Conservation (phyloP, 2,888 invertebrate species). For the Andrena bucephala region DNA sequence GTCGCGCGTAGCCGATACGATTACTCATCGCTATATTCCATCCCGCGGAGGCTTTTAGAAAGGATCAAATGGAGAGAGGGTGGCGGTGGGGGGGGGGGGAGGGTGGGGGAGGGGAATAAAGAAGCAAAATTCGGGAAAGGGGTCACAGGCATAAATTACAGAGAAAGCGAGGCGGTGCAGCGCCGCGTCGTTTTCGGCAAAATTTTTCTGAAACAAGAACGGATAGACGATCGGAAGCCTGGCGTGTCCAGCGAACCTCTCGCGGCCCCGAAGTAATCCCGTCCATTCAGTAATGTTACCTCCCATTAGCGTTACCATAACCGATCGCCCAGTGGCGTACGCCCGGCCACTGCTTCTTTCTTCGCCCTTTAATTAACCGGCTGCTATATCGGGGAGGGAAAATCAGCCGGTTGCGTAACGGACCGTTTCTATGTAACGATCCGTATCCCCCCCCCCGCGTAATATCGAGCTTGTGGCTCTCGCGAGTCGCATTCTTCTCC, state of each 20-base stretch:
- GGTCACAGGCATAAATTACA: slow-evolving; percentile 15
- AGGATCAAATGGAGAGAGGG: background rate
- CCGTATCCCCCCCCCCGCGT: background rate
- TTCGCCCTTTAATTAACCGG: background rate
- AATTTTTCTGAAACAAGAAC: background rate
- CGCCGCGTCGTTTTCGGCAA: background rate
- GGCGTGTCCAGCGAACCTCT: background rate
- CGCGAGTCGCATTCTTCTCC: slow-evolving; percentile 24
- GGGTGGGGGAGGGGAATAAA: background rate
- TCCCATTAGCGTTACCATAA: background rate
- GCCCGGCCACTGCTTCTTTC: background rate
- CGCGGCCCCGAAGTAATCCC: background rate
- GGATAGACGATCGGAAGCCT: background rate
- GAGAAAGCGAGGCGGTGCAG: slow-evolving; percentile 16
- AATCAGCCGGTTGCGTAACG: slow-evolving; percentile 2
- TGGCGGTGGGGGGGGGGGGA: no score
- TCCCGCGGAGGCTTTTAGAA: slow-evolving; percentile 2
- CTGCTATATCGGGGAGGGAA: slow-evolving; percentile 2
- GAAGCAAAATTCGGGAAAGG: slow-evolving; percentile 7
- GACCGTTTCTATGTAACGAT: background rate
- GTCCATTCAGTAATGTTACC: no score
- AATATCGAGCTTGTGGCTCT: slow-evolving; percentile 30
- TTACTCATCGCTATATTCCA: no score
- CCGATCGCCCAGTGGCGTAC: background rate
- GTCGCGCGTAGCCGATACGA: no score